phyloP scores from a whole-genome alignment of 1,140 invertebrate species.

The Trichonephila inaurata region DNA sequence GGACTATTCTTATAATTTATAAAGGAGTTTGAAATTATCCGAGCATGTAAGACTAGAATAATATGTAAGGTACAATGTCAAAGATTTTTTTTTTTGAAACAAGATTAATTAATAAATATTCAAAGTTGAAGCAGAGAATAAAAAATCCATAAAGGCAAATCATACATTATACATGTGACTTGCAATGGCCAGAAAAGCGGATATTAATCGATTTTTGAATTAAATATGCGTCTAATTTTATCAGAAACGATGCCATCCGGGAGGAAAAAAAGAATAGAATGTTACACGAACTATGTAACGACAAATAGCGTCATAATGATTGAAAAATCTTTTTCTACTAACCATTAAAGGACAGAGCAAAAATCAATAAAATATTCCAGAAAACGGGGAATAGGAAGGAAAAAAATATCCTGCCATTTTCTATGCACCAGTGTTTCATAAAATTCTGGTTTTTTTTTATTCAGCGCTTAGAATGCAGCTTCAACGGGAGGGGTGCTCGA shows the following conservation, averaged over 20 bases:
- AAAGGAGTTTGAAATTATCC: too few species aligned
- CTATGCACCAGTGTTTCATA: conserved; percentile 64
- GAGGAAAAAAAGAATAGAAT: conserved; percentile 28
- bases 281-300: conserved; percentile 46
- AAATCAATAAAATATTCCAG: conserved; percentile 67
- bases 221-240: conserved; percentile 40
- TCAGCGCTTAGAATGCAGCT: conserved; percentile 17
- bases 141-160: background rate
- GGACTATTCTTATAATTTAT: too few species aligned
- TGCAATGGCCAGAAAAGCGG: background rate
- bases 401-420: conserved; percentile 34
- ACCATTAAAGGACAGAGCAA: conserved; percentile 58
- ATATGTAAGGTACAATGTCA: background rate
- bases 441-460: conserved; percentile 67
- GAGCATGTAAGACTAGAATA: background rate
- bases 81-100: background rate
- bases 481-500: background rate
- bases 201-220: conserved; percentile 68
- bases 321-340: conserved; percentile 45
- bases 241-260: background rate
- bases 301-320: conserved; percentile 70
- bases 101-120: background rate
- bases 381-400: conserved; percentile 16
- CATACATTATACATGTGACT: background rate
- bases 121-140: background rate